Evolutionary conservation across 2,113 vertebrate species (phyloP), one percentile per base, ranked within the genome.

Genomic region (Grammomys surdaster): DNA sequence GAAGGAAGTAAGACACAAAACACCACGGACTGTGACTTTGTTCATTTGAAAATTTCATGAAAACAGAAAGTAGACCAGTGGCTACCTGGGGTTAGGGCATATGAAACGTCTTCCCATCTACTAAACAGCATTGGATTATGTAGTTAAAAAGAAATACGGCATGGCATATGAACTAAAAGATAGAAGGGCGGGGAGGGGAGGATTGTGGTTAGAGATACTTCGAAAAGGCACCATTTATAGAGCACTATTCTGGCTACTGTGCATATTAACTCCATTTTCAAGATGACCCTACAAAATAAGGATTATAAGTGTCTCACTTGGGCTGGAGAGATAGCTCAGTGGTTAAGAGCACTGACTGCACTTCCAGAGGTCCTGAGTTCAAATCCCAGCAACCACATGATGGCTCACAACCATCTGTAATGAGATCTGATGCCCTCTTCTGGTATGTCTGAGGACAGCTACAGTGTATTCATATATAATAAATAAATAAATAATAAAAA

Each of bases 1-100:
- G 58, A 94, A 84, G 89, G 73, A 77, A 92, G 76, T 28, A 76
- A 90, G 40, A 65, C 48, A 70, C 63, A 51, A 84, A 95, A 82
- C 58, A 48, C 31, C 72, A 70, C 56, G 8, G 40, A 89, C 28
- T 54, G 22, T 91, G 54, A 88, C 88, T 88, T 56, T 28, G 33
- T 16, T 63, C 80, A 69, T 13, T 65, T n/a, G 73, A 85, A 77
- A 65, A 92, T 72, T 77, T 69, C 80, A 48, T n/a, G 17, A 56
- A 22, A 12, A 46, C 43, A 75, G 60, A 96, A 77, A 89, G 56
- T 63, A 54, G 31, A 95, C 89, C n/a, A 72, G 56, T 70, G 82
- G 22, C 77, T 93, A 60, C 56, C 43, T 58, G 58, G 51, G 46
- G 22, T 8, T 87, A 78, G 73, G 60, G 54, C 9, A 0, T 43